Conservation (phyloP, 2,113 vertebrate species). For the Lota lota region DNA sequence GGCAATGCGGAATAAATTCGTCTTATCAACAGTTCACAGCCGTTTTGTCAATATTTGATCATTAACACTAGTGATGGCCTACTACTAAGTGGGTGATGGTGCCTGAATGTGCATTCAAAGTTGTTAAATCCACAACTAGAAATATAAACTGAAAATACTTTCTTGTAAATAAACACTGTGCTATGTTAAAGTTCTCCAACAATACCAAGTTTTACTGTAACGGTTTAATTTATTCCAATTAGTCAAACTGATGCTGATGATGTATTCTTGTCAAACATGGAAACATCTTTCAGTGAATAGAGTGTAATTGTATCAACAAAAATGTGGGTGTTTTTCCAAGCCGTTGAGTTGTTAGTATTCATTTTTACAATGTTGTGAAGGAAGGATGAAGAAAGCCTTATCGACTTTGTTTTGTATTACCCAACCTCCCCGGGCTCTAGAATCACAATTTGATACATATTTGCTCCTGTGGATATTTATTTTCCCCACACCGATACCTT, state of each 20-base stretch:
- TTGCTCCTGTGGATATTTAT: constrained; percentile 33
- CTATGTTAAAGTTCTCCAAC: too few species aligned
- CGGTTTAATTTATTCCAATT: too few species aligned
- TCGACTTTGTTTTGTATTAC: constrained; percentile 34
- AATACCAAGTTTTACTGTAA: too few species aligned
- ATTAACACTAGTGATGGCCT: constrained; percentile 16
- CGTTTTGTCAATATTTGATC: constrained; percentile 50
- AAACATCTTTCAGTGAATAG: too few species aligned
- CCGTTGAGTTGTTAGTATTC: constrained; percentile 37
- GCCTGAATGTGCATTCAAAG: too few species aligned
- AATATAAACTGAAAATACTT: too few species aligned
- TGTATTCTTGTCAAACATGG: too few species aligned
- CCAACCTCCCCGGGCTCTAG: constrained; percentile 26
- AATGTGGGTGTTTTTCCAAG: too few species aligned
- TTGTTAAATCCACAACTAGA: too few species aligned
- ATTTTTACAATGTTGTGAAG: background rate
- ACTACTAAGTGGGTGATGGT: constrained; percentile 3
- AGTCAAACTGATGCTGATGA: too few species aligned
- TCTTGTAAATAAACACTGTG: too few species aligned
- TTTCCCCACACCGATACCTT: background rate
- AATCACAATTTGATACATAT: constrained; percentile 42
- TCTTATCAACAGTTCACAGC: constrained; percentile 56
- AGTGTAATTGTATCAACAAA: too few species aligned
- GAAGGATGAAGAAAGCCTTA: constrained; percentile 46
- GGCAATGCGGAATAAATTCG: constrained; percentile 46